Evolutionary conservation across 2,888 invertebrate species (phyloP).

Genomic region (Coremacera marginata): DNA sequence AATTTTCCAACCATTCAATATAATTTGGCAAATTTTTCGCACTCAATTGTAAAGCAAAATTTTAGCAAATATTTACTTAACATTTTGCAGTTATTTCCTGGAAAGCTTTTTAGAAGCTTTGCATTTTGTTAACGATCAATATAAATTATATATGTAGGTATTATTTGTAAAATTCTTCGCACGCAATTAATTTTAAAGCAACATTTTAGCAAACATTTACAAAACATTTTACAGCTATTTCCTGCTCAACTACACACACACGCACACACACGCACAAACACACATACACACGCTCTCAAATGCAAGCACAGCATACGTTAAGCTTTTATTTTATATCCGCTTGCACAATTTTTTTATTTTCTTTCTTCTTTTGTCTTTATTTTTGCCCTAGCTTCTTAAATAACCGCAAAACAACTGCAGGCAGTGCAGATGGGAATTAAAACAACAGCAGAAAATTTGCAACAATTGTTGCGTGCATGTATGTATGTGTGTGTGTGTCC

Average conservation of each 20-base stretch:
- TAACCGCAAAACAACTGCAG: too few relatives aligned
- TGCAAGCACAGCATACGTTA: not conserved
- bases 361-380: too few relatives aligned
- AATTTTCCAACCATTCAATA: not conserved
- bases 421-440: too few relatives aligned
- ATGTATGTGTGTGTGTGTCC: too few relatives aligned
- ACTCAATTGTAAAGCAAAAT: conserved; percentile 18
- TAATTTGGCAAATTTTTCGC: not conserved
- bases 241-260: not conserved
- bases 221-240: conserved; percentile 12
- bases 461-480: too few relatives aligned
- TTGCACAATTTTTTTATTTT: not conserved
- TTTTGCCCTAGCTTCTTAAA: too few relatives aligned
- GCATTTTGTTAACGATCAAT: not conserved
- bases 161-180: not conserved
- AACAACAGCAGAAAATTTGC: too few relatives aligned
- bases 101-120: too few relatives aligned
- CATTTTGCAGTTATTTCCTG: conserved; percentile 18
- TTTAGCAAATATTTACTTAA: conserved; percentile 3
- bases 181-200: conserved; percentile 22
- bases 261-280: not conserved
- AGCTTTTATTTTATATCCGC: not conserved
- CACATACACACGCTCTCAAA: not conserved
- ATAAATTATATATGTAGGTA: not conserved
- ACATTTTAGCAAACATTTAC: conserved; percentile 9